A percentile compares a stretch with the other conserved stretches of the same genome.
These are phyloP conservation scores for Eupeodes latifasciatus DNA, from an alignment of 2,888 invertebrate genomes.

Conservation along the genomic window DNA sequence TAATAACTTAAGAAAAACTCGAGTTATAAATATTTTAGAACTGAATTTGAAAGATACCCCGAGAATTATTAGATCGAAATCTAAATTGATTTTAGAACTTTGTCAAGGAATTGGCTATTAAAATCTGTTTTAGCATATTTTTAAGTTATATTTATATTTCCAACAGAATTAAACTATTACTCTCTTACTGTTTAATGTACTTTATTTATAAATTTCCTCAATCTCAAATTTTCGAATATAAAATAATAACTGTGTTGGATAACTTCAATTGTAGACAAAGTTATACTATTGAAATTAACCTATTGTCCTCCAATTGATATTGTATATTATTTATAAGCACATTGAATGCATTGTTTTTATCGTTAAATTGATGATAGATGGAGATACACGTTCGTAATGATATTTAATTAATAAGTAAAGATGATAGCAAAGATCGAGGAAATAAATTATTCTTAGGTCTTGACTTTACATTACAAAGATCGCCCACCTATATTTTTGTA, in stretches of 20 bases:
- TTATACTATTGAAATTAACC: not conserved
- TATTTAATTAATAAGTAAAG: slow-evolving; percentile 4
- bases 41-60: no score
- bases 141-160: no score
- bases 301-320: not conserved
- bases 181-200: no score
- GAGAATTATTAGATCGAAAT: no score
- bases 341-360: not conserved
- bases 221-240: not conserved
- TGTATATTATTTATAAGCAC: not conserved
- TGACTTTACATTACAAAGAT: no score
- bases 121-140: no score
- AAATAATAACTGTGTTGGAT: not conserved
- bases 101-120: no score
- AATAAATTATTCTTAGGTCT: not conserved
- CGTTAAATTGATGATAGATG: not conserved
- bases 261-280: not conserved
- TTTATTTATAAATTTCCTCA: not conserved
- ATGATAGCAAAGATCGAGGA: not conserved
- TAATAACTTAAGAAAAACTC: no score
- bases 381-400: not conserved
- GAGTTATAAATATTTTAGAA: no score
- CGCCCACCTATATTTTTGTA: no score
- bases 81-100: no score
- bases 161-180: no score